These are phyloP conservation scores for Gulo gulo DNA, from an alignment of 2,113 vertebrate genomes.

Conservation along the genomic window DNA sequence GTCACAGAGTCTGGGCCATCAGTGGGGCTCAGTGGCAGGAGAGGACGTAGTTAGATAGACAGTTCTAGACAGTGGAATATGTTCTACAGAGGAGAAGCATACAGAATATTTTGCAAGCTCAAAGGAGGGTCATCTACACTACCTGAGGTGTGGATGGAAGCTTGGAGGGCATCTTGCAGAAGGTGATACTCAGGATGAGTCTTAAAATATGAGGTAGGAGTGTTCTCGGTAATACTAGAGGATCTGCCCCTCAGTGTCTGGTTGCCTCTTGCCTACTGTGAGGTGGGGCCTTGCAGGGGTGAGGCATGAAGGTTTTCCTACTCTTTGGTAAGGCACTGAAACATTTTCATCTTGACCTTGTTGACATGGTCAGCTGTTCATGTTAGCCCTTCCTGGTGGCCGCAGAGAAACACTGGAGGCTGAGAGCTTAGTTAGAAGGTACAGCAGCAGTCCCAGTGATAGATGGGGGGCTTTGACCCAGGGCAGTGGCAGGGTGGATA, in stretches of 20 bases:
- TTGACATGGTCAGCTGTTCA: not conserved
- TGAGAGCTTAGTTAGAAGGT: not conserved
- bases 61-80: not conserved
- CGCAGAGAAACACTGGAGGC: not conserved
- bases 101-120: not conserved
- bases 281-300: not conserved
- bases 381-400: not conserved
- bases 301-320: not conserved
- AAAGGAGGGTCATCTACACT: not conserved
- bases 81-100: not conserved
- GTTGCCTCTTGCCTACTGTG: accelerated
- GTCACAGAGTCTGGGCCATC: not conserved
- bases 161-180: not conserved
- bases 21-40: not conserved
- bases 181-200: not conserved
- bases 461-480: not conserved
- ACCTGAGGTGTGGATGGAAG: not conserved
- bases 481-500: not conserved
- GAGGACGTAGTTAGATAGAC: not conserved
- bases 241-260: not conserved
- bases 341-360: not conserved
- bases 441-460: not conserved
- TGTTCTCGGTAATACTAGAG: not conserved
- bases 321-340: not conserved
- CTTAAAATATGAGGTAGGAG: not conserved